phyloP scores from a whole-genome alignment of 2,113 vertebrate species.

The Ammodytes dubius region DNA sequence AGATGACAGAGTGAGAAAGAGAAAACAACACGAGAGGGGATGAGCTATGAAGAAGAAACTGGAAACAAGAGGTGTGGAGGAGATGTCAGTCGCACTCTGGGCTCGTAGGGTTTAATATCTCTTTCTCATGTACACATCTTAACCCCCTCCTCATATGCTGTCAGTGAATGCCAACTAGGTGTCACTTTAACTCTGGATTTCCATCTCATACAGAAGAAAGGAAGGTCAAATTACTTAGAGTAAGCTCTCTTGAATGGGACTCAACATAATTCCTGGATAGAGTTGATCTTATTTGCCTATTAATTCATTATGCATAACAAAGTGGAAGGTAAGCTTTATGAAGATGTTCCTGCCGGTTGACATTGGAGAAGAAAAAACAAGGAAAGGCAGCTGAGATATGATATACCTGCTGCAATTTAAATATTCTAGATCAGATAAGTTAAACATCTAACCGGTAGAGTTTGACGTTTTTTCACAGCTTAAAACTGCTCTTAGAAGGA shows the following conservation, averaged over 20 bases:
- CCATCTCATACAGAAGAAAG: constrained; percentile 57
- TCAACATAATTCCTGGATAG: constrained; percentile 66
- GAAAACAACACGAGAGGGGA: constrained; percentile 53
- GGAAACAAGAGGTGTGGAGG: constrained; percentile 67
- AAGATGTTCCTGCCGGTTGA: constrained; percentile 58
- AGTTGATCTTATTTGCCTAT: not conserved
- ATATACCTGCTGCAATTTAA: constrained; percentile 25
- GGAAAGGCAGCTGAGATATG: constrained; percentile 51
- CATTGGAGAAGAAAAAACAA: constrained; percentile 55
- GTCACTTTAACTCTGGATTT: constrained; percentile 71
- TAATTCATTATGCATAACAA: constrained; percentile 61
- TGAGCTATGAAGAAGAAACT: constrained; percentile 62
- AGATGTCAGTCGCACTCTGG: constrained; percentile 71
- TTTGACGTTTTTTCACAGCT: not conserved
- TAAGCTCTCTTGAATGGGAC: constrained; percentile 60
- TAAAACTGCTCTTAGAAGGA: not conserved
- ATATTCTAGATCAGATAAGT: too few relatives aligned
- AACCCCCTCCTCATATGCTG: constrained; percentile 73
- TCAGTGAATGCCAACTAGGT: constrained; percentile 68
- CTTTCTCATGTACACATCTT: constrained; percentile 69
- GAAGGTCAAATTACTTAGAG: constrained; percentile 74
- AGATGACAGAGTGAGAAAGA: constrained; percentile 58
- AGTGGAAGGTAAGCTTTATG: constrained; percentile 62
- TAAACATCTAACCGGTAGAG: not conserved
- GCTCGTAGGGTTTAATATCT: constrained; percentile 75